A percentile compares a stretch with the other conserved stretches of the same genome.
Conservation (phyloP, 2,113 vertebrate genomes). For the Limnothrissa miodon region DNA sequence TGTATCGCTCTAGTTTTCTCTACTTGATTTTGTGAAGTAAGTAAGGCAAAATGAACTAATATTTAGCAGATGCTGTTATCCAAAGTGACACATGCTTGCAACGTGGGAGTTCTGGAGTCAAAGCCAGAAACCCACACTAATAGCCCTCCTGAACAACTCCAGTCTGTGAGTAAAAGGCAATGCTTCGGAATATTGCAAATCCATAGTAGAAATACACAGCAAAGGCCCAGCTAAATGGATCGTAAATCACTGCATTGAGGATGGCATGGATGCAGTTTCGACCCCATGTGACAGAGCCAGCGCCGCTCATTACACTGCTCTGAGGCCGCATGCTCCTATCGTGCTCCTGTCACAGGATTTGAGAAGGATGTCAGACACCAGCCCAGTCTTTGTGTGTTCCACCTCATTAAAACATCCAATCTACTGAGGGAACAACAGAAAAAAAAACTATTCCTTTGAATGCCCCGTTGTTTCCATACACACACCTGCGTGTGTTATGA, state of each 20-base stretch:
- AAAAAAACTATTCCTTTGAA: background rate
- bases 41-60: no score
- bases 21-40: no score
- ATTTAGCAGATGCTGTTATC: no score
- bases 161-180: no score
- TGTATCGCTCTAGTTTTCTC: no score
- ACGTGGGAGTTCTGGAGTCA: no score
- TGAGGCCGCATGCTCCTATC: background rate
- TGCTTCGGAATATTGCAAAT: background rate
- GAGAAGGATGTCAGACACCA: background rate
- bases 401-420: conserved; percentile 14
- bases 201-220: background rate
- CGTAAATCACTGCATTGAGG: background rate
- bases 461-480: background rate
- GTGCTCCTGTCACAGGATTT: background rate
- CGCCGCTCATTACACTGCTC: background rate
- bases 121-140: no score
- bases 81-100: no score
- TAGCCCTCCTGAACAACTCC: no score
- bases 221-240: background rate
- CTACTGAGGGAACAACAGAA: background rate
- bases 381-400: background rate
- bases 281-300: background rate
- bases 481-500: background rate
- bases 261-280: background rate